Evolutionary conservation across 2,888 invertebrate genomes (phyloP).

Genomic region (Tuta absoluta): DNA sequence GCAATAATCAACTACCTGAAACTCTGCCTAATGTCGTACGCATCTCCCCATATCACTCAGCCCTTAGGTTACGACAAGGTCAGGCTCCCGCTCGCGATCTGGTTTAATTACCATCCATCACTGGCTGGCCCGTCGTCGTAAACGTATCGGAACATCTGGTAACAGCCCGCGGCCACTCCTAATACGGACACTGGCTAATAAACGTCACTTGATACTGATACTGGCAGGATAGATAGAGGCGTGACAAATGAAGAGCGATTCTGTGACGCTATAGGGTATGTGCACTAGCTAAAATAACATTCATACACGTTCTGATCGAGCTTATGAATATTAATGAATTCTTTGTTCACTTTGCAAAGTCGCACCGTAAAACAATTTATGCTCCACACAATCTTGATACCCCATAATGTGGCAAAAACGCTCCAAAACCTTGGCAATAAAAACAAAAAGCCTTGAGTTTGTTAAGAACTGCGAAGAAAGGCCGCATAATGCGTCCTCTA

Average conservation of each 20-base stretch:
- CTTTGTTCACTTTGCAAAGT: conserved; percentile 4
- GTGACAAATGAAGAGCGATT: conserved; percentile 24
- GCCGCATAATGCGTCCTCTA: conserved; percentile 54
- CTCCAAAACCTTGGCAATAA: conserved; percentile 14
- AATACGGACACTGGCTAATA: conserved; percentile 49
- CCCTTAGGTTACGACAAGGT: conserved; percentile 25
- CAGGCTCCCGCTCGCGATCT: conserved; percentile 27
- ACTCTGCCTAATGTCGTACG: background rate
- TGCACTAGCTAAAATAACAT: background rate
- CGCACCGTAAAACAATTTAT: background rate
- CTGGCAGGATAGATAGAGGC: conserved; percentile 8
- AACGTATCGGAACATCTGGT: conserved; percentile 32
- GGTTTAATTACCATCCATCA: conserved; percentile 41
- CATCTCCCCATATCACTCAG: background rate
- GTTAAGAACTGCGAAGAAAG: conserved; percentile 37
- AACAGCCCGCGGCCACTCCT: conserved; percentile 27
- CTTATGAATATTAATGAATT: background rate
- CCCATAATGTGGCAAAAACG: conserved; percentile 7
- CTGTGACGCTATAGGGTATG: background rate
- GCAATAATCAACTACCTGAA: background rate
- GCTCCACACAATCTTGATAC: background rate
- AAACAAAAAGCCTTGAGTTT: conserved; percentile 32
- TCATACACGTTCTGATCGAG: background rate
- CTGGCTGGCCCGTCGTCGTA: conserved; percentile 16
- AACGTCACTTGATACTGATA: conserved; percentile 36